Evolutionary conservation across 2,888 invertebrate genomes (phyloP).

Genomic region (Cheilosia vulpina): DNA sequence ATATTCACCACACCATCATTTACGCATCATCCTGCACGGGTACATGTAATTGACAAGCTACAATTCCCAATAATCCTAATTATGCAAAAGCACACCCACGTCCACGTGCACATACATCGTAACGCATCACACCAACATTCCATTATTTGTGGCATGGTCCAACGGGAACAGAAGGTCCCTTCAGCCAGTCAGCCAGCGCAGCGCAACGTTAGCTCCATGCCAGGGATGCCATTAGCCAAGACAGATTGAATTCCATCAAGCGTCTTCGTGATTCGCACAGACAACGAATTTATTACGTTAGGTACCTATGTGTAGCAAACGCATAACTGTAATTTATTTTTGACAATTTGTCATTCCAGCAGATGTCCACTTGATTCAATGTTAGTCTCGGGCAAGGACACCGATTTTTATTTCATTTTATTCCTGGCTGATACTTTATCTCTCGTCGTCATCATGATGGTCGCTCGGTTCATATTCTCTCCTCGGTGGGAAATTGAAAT

Average conservation of each 20-base stretch:
- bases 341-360: constrained; percentile 79
- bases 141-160: constrained; percentile 5
- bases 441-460: constrained; percentile 44
- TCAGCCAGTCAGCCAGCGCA: background rate
- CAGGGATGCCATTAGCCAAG: constrained; percentile 73
- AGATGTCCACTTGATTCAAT: constrained; percentile 74
- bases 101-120: background rate
- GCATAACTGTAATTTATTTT: constrained; percentile 82
- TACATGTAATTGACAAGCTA: constrained; percentile 56
- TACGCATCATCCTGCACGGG: constrained; percentile 50
- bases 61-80: constrained; percentile 65
- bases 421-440: constrained; percentile 13
- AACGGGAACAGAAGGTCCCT: background rate
- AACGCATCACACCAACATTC: background rate
- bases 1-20: constrained; percentile 56
- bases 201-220: constrained; percentile 45
- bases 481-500: constrained; percentile 57
- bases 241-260: constrained; percentile 75
- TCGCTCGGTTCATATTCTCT: constrained; percentile 56
- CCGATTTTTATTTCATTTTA: constrained; percentile 46
- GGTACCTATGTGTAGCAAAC: constrained; percentile 79
- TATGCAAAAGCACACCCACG: constrained; percentile 45
- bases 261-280: constrained; percentile 74
- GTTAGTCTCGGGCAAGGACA: constrained; percentile 72
- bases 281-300: constrained; percentile 73